A percentile compares a stretch with the other conserved stretches of the same genome.
Conservation (phyloP, 2,797 vertebrate species). For the Kryptolebias ocellatus region DNA sequence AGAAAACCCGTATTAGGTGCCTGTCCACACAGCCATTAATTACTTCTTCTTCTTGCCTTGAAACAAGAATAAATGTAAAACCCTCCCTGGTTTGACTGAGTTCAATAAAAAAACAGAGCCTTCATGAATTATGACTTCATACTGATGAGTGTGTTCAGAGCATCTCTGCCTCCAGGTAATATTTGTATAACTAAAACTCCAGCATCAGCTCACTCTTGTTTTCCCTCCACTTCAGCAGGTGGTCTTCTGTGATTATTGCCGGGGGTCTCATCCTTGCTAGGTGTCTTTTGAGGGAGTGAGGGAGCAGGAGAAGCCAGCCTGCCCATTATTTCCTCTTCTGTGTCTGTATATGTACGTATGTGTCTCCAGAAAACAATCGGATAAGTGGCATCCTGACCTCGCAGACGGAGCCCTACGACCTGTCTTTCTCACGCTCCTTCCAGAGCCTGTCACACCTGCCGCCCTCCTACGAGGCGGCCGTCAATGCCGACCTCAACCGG, state of each 20-base stretch:
- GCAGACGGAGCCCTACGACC: slow-evolving; percentile 98
- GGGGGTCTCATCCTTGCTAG: slow-evolving; percentile 21
- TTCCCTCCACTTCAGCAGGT: slow-evolving; percentile 51
- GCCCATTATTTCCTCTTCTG: slow-evolving; percentile 65
- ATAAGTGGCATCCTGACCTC: slow-evolving; percentile 96
- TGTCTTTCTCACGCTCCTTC: slow-evolving; percentile 98
- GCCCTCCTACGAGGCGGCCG: slow-evolving; percentile 94
- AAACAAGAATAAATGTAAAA: too few species aligned
- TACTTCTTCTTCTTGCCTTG: too few species aligned
- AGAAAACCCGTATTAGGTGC: too few species aligned
- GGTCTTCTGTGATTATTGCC: slow-evolving; percentile 33
- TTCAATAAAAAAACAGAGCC: too few species aligned
- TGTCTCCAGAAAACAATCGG: slow-evolving; percentile 92
- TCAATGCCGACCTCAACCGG: slow-evolving; percentile 95
- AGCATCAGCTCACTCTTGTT: slow-evolving; percentile 26
- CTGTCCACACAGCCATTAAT: too few species aligned
- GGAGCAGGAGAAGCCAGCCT: slow-evolving; percentile 40
- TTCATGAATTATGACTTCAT: too few species aligned
- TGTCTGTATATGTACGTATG: slow-evolving; percentile 81
- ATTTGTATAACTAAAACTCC: slow-evolving; percentile 60
- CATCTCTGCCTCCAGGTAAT: slow-evolving; percentile 38
- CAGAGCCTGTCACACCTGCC: slow-evolving; percentile 98
- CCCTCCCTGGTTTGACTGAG: too few species aligned
- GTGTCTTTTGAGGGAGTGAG: slow-evolving; percentile 3
- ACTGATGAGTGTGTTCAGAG: slow-evolving; percentile 1